Evolutionary conservation across 1,140 invertebrate genomes (phyloP).

Genomic region (Apolygus lucorum): DNA sequence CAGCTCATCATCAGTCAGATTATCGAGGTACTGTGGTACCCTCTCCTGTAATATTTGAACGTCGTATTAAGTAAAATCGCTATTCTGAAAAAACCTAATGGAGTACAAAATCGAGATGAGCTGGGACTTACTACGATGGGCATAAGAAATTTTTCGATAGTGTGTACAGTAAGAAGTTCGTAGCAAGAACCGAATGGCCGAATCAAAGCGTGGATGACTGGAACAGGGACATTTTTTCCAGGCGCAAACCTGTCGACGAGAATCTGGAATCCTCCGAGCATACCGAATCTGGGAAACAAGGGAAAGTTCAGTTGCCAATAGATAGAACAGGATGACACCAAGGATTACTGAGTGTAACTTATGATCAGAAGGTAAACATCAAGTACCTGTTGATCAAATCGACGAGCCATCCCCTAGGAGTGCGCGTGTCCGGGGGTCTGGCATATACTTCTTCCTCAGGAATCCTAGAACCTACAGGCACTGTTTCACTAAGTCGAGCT

Average conservation of each 20-base stretch:
- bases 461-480: slow-evolving; percentile 51
- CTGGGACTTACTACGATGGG: slow-evolving; percentile 70
- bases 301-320: no score
- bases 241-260: slow-evolving; percentile 77
- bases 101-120: neutral
- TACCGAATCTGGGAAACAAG: slow-evolving; percentile 69
- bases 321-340: no score
- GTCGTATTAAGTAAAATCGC: no score
- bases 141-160: slow-evolving; percentile 86
- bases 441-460: slow-evolving; percentile 73
- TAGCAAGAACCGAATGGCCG: slow-evolving; percentile 87
- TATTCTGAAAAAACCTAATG: no score
- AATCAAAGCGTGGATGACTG: slow-evolving; percentile 73
- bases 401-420: slow-evolving; percentile 84
- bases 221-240: slow-evolving; percentile 60
- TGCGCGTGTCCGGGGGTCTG: slow-evolving; percentile 61
- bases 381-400: slow-evolving; percentile 90
- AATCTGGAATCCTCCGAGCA: slow-evolving; percentile 78
- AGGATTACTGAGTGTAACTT: no score
- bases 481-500: slow-evolving; percentile 68
- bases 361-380: no score
- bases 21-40: slow-evolving; percentile 82
- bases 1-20: slow-evolving; percentile 92
- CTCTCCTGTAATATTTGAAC: slow-evolving; percentile 78
- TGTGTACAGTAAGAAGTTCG: slow-evolving; percentile 81